phyloP scores from a whole-genome alignment of 2,113 vertebrate genomes.

The Myocastor coypus region DNA sequence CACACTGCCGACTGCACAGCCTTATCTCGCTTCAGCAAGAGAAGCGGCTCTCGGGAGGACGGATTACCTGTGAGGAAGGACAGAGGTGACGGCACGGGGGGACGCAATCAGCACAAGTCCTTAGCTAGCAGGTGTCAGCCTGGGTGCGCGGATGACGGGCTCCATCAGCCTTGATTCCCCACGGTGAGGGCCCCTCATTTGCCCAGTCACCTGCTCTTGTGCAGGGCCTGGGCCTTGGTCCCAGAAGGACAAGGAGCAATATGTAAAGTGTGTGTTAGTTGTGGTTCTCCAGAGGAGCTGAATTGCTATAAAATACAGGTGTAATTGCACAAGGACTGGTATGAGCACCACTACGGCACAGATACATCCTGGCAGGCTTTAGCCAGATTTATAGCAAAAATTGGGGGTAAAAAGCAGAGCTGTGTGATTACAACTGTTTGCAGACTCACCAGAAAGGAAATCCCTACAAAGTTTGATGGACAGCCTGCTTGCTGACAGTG shows the following conservation, averaged over 20 bases:
- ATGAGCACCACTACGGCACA: neutral
- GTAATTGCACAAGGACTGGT: neutral
- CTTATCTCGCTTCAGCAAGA: neutral
- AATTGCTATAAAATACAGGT: neutral
- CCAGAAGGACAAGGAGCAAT: neutral
- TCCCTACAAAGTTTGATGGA: neutral
- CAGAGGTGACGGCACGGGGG: neutral
- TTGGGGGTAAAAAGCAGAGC: neutral
- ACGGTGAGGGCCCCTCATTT: neutral
- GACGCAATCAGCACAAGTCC: neutral
- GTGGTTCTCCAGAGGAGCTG: neutral
- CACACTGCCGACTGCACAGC: neutral
- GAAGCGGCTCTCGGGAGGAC: neutral
- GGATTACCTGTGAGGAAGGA: neutral
- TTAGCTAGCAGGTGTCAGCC: neutral
- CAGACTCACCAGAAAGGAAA: neutral
- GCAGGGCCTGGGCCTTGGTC: neutral
- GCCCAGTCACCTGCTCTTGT: neutral
- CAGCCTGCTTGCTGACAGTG: neutral
- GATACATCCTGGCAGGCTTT: neutral
- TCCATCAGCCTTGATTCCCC: neutral
- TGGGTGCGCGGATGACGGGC: too few relatives aligned
- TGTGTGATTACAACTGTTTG: neutral
- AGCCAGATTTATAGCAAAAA: neutral
- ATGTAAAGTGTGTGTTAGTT: neutral